Base-by-base conservation (phyloP, 2,113 vertebrate species). In the Plecotus auritus region DNA sequence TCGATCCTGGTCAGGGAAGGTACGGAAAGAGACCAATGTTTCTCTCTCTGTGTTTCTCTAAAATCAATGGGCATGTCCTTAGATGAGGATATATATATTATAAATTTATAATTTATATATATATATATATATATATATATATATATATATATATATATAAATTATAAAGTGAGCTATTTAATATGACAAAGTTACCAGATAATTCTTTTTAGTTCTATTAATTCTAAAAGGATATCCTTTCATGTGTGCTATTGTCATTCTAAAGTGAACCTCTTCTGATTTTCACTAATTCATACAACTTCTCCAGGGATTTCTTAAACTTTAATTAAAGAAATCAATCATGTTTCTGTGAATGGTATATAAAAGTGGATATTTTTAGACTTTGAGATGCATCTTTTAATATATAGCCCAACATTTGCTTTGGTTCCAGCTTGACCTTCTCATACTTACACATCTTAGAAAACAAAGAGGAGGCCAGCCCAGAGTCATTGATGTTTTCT, bases 401-500 rank as follows among this genome's bases (percentile, higher is more conserved):
- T 70, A 70, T 28, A 47, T 1, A 78, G 35, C 5, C 5, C 18
- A 78, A 30, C 11, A 54, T 77, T 93, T 94, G 47, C 72, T 93
- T 59, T 66, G 54, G 72, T 85, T 93, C 51, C 32, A 82, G 35
- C 9, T 17, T 72, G 66, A 32, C 18, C 28, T 4, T 82, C 47
- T 91, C 30, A 47, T 67, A 70, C 49, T 93, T 51, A 70, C 47
- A 56, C 40, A 56, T 64, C 49, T 89, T 80, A 54, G 32, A 28
- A 85, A 93, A 73, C 42, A 90, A 56, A 35, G 17, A 94, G 11
- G n/a, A 84, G 67, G 35, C n/a, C 37, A 87, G 59, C 9, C 5
- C n/a, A 88, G 37, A 88, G 69, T 61, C 40, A 90, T 37, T 90
- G 51, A 73, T 45, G 30, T 85, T 90, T 94, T n/a, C 81, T 77